These are phyloP conservation scores for Vannuccia rotundouncinata DNA, from an alignment of 2,888 invertebrate species.

Conservation along the genomic window DNA sequence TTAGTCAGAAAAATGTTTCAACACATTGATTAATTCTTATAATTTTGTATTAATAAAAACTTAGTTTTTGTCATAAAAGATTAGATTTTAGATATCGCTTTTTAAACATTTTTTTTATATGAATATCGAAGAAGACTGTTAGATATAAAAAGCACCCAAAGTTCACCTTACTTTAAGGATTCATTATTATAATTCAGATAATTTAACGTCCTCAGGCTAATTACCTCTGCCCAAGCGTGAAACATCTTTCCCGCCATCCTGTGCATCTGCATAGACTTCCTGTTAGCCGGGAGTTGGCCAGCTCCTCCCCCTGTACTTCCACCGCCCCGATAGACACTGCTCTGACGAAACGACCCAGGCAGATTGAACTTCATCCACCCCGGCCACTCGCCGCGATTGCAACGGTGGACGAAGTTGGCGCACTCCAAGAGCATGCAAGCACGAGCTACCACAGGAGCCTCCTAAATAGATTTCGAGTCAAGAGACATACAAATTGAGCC, in stretches of 20 bases:
- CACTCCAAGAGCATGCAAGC: conserved; percentile 88
- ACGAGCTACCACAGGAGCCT: conserved; percentile 84
- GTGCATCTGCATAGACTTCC: conserved; percentile 65
- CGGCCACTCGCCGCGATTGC: conserved; percentile 97
- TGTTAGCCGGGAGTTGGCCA: conserved; percentile 53
- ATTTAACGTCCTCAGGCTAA: conserved; percentile 31
- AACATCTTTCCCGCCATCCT: conserved; percentile 90
- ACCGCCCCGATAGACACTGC: conserved; percentile 46
- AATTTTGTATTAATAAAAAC: too few relatives aligned
- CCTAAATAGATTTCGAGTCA: conserved; percentile 63
- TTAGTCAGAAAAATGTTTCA: too few relatives aligned
- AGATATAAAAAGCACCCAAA: too few relatives aligned
- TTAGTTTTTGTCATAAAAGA: too few relatives aligned
- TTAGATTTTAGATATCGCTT: too few relatives aligned
- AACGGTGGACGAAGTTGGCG: conserved; percentile 89
- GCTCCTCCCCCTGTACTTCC: conserved; percentile 55
- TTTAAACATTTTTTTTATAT: too few relatives aligned
- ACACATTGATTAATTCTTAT: too few relatives aligned
- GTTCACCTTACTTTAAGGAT: too few relatives aligned
- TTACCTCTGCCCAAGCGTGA: conserved; percentile 83
- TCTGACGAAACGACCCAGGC: conserved; percentile 61
- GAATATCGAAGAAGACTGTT: too few relatives aligned
- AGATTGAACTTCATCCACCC: conserved; percentile 87
- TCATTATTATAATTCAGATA: too few relatives aligned
- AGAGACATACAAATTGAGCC: not conserved